These are phyloP conservation scores for Gallirallus australis DNA, from an alignment of 2,797 vertebrate species.

Conservation along the genomic window DNA sequence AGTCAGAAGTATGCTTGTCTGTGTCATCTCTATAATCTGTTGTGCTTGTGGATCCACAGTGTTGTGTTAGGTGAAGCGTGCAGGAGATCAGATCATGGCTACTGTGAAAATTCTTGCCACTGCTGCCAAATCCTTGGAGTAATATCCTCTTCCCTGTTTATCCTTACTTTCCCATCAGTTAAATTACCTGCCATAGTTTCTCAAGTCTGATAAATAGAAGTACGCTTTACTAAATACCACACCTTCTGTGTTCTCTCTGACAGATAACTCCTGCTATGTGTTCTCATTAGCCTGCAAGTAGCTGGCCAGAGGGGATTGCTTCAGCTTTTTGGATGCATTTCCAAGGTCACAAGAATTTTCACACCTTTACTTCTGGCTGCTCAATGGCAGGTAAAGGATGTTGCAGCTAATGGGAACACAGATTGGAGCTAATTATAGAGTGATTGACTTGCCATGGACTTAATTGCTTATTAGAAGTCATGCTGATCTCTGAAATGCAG, in stretches of 20 bases:
- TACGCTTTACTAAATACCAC: background rate
- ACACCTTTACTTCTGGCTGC: background rate
- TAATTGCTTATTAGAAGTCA: constrained; percentile 33
- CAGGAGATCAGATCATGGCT: no score
- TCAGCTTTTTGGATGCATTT: background rate
- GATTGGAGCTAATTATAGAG: constrained; percentile 37
- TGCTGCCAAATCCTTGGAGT: no score
- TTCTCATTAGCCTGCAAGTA: background rate
- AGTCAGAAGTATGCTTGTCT: no score
- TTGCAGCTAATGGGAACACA: constrained; percentile 6
- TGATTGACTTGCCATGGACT: constrained; percentile 3
- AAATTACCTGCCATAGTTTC: background rate
- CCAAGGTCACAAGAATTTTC: constrained; percentile 7
- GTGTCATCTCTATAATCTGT: no score
- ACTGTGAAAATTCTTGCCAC: no score
- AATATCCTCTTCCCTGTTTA: background rate
- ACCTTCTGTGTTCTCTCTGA: background rate
- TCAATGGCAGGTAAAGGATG: constrained; percentile 22
- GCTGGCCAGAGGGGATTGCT: background rate
- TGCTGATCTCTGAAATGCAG: background rate
- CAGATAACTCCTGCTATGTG: background rate
- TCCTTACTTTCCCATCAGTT: background rate
- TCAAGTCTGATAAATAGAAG: background rate
- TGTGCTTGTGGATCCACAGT: no score
- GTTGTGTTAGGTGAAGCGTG: no score